Base-by-base conservation (phyloP, 2,888 invertebrate genomes). In the Archips xylosteana region DNA sequence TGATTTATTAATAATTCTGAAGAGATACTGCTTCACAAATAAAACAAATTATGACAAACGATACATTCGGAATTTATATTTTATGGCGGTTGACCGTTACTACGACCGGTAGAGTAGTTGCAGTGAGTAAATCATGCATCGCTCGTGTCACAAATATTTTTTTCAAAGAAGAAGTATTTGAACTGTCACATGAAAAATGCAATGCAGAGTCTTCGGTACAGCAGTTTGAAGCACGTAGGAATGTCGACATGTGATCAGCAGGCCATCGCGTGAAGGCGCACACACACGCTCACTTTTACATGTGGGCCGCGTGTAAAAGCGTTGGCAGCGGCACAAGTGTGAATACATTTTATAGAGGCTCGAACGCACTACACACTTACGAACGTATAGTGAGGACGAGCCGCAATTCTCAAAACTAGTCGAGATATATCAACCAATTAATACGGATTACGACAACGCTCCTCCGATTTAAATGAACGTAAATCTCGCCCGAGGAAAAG, bases 201-300 rank as follows among this genome's bases (percentile, higher is more conserved):
- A 78, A 76, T 76, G 68, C 69, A 75, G 75, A 75, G 76, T 77
- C 77, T 77, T 82, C 80, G 76, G 78, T 76, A 79, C 78, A 77
- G 78, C 78, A 76, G 78, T 78, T 80, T 82, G 81, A 85, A 86
- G 85, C 85, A 86, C 88, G 86, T 84, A 78, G 91, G 92, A 91
- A 91, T 92, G 91, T 89, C 87, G 86, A 85, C 90, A 85, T 86
- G 84, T 85, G 89, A 91, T 91, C 92, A 92, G 85, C 86, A 87
- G 87, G 80, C 75, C 81, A 82, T 81, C 87, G 87, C 92, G 92
- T 91, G 91, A 84, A 85, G 77, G 80, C 78, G 77, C 84, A 82
- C 86, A 84, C 83, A 82, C 42, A 49, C 68, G 74, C 76, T 78
- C 74, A 71, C n/a, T 45, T 61, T 23, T 70, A 69, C 75, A 74